These are phyloP conservation scores for Distichodus sexfasciatus DNA, from an alignment of 2,797 vertebrate species.

Conservation along the genomic window DNA sequence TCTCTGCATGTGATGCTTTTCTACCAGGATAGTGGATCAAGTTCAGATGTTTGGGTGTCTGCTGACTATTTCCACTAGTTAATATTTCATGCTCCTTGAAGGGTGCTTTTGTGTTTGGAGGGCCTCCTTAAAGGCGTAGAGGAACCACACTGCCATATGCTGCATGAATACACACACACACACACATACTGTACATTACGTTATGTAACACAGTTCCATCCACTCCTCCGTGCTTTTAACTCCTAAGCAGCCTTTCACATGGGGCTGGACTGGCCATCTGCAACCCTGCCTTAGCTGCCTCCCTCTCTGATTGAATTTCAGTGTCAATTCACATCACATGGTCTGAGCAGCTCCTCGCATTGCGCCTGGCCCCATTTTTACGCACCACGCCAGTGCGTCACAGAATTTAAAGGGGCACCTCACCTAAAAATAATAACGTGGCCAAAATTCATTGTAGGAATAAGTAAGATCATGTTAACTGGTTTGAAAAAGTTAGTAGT, in stretches of 20 bases:
- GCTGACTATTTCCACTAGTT: conserved; percentile 58
- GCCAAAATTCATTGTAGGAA: background rate
- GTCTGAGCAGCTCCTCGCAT: background rate
- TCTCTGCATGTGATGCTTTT: conserved; percentile 39
- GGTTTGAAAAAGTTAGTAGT: no score
- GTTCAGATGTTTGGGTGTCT: conserved; percentile 61
- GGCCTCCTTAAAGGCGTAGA: conserved; percentile 59
- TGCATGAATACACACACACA: background rate
- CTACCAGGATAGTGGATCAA: conserved; percentile 1
- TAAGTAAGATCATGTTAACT: no score
- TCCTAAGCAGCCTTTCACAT: conserved; percentile 26
- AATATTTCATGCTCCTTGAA: conserved; percentile 65
- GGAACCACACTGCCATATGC: conserved; percentile 18
- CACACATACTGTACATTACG: background rate
- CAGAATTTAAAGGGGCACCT: background rate
- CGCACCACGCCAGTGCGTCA: no score
- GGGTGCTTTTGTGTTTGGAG: conserved; percentile 44
- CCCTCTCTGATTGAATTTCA: background rate
- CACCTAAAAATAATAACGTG: background rate
- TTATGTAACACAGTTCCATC: background rate
- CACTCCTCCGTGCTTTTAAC: conserved; percentile 43
- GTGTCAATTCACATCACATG: conserved; percentile 15
- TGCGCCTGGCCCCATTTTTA: background rate
- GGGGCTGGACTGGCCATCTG: background rate
- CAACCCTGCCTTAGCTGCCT: background rate